These are phyloP conservation scores for Hydrolagus colliei DNA, from an alignment of 2,797 vertebrate genomes.

Conservation along the genomic window DNA sequence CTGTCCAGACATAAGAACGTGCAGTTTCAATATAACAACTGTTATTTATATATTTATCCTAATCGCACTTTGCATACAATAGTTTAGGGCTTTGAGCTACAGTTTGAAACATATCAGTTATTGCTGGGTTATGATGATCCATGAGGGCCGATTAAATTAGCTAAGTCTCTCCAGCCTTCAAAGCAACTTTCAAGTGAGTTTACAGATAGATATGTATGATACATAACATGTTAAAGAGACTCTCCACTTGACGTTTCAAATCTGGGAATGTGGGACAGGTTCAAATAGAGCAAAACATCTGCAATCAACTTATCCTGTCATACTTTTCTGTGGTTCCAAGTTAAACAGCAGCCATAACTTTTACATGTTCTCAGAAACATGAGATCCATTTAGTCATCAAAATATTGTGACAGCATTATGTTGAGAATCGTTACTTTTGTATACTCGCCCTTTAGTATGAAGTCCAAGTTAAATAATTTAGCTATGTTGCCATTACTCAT, in stretches of 20 bases:
- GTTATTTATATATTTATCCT: background rate
- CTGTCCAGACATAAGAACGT: background rate
- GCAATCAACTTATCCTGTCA: background rate
- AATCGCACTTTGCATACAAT: background rate
- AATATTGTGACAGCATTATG: no score
- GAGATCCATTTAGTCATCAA: background rate
- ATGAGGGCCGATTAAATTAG: no score
- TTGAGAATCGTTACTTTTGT: no score
- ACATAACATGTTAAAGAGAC: background rate
- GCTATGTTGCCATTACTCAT: no score
- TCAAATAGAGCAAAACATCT: background rate
- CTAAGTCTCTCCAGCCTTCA: no score
- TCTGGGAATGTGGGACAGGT: background rate
- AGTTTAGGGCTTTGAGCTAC: background rate
- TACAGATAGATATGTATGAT: no score
- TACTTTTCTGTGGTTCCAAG: background rate
- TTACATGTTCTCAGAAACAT: background rate
- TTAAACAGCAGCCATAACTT: background rate
- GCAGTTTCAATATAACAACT: background rate
- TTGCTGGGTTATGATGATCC: no score
- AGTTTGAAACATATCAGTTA: no score
- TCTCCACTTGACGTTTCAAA: background rate
- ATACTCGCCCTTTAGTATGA: no score
- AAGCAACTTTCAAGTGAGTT: no score
- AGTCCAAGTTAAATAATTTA: no score